These are phyloP conservation scores for Rhea pennata DNA, from an alignment of 2,113 vertebrate genomes.

Conservation along the genomic window DNA sequence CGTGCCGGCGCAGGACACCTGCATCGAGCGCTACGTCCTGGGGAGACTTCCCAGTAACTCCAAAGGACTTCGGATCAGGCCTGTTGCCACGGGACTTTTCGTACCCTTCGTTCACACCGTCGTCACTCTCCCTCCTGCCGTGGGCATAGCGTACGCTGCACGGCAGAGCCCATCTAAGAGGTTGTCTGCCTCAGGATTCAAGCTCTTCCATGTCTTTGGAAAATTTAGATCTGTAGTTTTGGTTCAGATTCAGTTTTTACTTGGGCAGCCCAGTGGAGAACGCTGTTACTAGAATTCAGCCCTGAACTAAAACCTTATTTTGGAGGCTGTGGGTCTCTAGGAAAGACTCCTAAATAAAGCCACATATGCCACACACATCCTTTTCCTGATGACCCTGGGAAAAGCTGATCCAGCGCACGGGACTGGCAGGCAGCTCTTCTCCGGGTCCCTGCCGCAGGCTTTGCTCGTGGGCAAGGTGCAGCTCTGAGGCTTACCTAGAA, in stretches of 20 bases:
- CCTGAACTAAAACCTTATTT: neutral
- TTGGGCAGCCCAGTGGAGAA: neutral
- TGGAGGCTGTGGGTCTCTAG: neutral
- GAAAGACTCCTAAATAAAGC: neutral
- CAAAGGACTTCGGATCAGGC: neutral
- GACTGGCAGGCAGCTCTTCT: neutral
- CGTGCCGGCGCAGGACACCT: neutral
- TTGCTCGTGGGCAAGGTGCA: neutral
- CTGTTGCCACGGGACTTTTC: neutral
- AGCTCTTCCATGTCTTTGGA: neutral
- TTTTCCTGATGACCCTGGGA: neutral
- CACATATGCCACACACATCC: neutral
- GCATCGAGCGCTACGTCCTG: neutral
- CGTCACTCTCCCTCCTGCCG: neutral
- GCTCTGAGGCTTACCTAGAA: neutral
- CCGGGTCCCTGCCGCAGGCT: neutral
- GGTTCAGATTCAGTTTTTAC: neutral
- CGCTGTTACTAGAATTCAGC: neutral
- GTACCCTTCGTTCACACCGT: neutral
- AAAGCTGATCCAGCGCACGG: neutral
- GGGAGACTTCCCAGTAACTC: neutral
- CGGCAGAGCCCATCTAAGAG: neutral
- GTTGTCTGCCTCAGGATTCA: neutral
- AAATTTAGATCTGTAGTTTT: accelerated
- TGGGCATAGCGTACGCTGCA: accelerated